Percentiles rank a stretch among this genome's conserved stretches.
phyloP scores from a whole-genome alignment of 2,888 invertebrate genomes.

The Cremastobaeus sp. region DNA sequence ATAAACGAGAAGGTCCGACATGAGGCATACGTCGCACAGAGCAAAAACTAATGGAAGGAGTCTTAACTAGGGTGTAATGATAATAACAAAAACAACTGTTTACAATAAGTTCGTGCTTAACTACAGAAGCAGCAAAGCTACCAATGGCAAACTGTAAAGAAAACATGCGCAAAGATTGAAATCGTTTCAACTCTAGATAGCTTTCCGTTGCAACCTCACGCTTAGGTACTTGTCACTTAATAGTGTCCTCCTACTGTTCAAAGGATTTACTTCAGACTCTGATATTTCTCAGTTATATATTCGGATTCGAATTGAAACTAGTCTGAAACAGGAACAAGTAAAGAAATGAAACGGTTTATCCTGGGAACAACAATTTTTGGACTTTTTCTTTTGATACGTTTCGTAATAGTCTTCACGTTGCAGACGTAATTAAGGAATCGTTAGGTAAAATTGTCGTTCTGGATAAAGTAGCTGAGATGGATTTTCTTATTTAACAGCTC shows the following conservation, averaged over 20 bases:
- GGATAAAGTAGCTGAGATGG: no score
- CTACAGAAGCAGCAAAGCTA: slow-evolving; percentile 78
- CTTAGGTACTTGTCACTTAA: not conserved
- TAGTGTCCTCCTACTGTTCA: not conserved
- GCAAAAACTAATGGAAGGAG: slow-evolving; percentile 74
- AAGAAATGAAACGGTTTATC: no score
- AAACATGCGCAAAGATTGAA: slow-evolving; percentile 76
- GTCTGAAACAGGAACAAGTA: no score
- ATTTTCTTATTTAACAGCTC: no score
- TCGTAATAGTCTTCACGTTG: no score
- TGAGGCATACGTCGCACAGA: slow-evolving; percentile 78
- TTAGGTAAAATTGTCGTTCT: no score
- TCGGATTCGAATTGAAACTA: no score
- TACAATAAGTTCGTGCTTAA: slow-evolving; percentile 77
- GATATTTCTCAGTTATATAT: no score
- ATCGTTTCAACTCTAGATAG: slow-evolving; percentile 57
- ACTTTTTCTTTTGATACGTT: no score
- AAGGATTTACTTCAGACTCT: not conserved
- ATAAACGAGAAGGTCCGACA: slow-evolving; percentile 73
- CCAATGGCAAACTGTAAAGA: slow-evolving; percentile 76
- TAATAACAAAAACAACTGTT: slow-evolving; percentile 52
- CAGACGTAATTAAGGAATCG: no score
- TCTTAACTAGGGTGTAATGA: slow-evolving; percentile 73
- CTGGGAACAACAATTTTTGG: no score
- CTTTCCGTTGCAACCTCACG: slow-evolving; percentile 51